A percentile compares a stretch with the other conserved stretches of the same genome.
phyloP scores from a whole-genome alignment of 2,888 invertebrate species.

The Allacma fusca region DNA sequence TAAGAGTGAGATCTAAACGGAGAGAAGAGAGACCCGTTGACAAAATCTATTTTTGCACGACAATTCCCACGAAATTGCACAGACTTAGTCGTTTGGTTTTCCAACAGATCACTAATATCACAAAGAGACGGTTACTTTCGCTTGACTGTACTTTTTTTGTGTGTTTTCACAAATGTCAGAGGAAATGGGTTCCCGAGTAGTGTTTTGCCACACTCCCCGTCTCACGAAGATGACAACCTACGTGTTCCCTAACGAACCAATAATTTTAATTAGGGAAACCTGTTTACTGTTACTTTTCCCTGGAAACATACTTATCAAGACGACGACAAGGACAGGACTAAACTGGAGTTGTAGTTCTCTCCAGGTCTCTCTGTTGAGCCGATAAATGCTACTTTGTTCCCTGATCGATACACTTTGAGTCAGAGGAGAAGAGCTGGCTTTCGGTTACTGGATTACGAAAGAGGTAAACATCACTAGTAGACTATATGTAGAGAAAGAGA shows the following conservation, averaged over 20 bases:
- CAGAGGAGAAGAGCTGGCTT: not conserved
- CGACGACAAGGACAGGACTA: not conserved
- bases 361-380: not conserved
- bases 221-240: not conserved
- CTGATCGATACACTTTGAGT: constrained; percentile 2
- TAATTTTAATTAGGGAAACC: not conserved
- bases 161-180: too few relatives aligned
- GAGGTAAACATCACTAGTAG: not conserved
- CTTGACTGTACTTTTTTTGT: too few relatives aligned
- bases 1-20: constrained; percentile 54
- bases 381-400: constrained; percentile 8
- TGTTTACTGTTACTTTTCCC: not conserved
- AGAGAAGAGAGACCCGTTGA: not conserved
- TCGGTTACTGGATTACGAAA: not conserved
- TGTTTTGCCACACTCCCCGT: too few relatives aligned
- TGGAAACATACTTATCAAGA: not conserved
- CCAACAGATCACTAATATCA: not conserved
- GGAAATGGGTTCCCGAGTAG: too few relatives aligned
- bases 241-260: constrained; percentile 6
- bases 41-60: not conserved
- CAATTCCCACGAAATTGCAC: not conserved
- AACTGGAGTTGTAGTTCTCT: not conserved
- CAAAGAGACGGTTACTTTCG: too few relatives aligned
- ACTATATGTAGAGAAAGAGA: not conserved
- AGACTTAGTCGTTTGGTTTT: too few relatives aligned